These are phyloP conservation scores for Sanderia malayensis DNA, from an alignment of 30 jellyfish, hydroid and myxozoan genomes.

Conservation along the genomic window DNA sequence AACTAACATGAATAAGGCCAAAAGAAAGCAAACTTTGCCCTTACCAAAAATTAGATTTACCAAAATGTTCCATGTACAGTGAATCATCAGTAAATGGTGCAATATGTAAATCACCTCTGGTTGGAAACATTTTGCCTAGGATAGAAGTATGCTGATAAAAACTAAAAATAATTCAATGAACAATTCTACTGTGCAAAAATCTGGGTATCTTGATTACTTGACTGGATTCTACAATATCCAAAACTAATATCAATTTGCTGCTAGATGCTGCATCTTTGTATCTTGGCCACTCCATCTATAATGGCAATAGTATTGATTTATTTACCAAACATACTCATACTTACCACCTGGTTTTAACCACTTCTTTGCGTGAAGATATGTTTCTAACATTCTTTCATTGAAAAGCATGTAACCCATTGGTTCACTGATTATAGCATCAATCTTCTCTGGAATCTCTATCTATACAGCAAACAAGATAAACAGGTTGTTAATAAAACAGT, in stretches of 20 bases:
- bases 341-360: constrained; percentile 94
- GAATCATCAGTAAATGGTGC: constrained; percentile 99
- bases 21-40: constrained; percentile 7
- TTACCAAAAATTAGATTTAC: constrained; percentile 94
- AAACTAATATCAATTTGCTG: no score
- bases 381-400: constrained; percentile 96
- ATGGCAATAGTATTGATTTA: no score
- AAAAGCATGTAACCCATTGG: constrained; percentile 99
- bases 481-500: neutral
- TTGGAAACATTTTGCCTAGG: constrained; percentile 94
- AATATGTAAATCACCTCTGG: constrained; percentile 81
- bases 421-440: constrained; percentile 90
- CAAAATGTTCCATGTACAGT: constrained; percentile 84
- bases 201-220: no score
- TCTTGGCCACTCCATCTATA: no score
- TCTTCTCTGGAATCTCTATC: constrained; percentile 80
- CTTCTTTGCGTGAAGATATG: constrained; percentile 92
- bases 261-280: no score
- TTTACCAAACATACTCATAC: neutral
- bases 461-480: constrained; percentile 2
- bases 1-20: no score
- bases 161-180: no score
- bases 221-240: no score
- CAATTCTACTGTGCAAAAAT: no score
- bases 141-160: no score